Evolutionary conservation across 2,888 invertebrate species (phyloP), one percentile per base, ranked within the genome.

Genomic region (Rotaria socialis): DNA sequence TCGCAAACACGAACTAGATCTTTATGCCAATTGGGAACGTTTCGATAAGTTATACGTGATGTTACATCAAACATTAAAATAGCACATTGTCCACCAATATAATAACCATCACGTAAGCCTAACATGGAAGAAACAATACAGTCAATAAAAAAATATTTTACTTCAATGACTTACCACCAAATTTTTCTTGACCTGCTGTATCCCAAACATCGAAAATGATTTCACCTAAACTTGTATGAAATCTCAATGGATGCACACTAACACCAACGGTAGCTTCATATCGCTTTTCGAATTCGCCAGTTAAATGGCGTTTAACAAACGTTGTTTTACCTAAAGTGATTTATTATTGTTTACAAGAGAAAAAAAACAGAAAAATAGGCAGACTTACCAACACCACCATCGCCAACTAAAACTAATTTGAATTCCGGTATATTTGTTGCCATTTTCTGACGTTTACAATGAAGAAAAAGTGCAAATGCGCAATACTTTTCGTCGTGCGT

Each of bases 51-150:
- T 47, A 87, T 55, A 35, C 75, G 67, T 35, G 85, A 75, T 43
- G 87, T 87, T 24, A 87, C 85, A 75, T 87, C 87, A 52, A 87
- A 87, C 87, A 87, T 87, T 22, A 87, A 16, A 24, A 87, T 87
- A 56, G 85, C 85, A 75, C 85, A 58, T 7, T 87, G 75, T 50
- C 75, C 87, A 74, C 27, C 50, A 80, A 87, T 41, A 52, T 67
- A 85, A 43, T 74, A 85, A 11, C 86, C 58, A 43, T 52, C 58
- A 86, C 86, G 84, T n/a, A 84, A 52, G 8, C 67, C 67, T 67
- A 35, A 14, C 19, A 16, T 19, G 10, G 0, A 67, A 55, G 22
- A 55, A 55, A 4, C 55, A 35, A 19, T 19, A 56, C 24, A 16
- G 14, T n/a, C 3, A 7, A 11, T 60, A n/a, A 2, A 0, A 1